phyloP scores from a whole-genome alignment of 2,888 invertebrate genomes.

The Sphaerophoria rueppellii region DNA sequence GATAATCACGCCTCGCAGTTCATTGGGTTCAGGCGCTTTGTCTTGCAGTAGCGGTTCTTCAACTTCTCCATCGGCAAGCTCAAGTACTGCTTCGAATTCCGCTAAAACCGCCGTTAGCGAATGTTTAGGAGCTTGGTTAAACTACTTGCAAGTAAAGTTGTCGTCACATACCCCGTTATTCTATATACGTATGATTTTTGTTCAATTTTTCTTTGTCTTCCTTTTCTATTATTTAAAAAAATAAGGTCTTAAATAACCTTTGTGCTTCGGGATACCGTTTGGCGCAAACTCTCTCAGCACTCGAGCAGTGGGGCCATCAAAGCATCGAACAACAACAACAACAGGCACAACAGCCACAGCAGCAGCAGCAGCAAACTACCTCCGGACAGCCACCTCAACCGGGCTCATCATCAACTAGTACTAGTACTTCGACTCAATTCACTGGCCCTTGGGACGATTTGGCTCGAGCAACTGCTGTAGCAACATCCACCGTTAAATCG shows the following conservation, averaged over 20 bases:
- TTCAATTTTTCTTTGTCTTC: not conserved
- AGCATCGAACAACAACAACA: constrained; percentile 70
- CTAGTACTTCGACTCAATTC: constrained; percentile 78
- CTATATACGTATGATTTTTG: not conserved
- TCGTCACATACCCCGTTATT: constrained; percentile 16
- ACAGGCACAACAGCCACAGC: constrained; percentile 38
- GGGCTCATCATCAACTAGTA: constrained; percentile 33
- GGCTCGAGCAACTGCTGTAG: constrained; percentile 84
- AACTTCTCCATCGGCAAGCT: constrained; percentile 76
- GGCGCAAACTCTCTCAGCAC: constrained; percentile 84
- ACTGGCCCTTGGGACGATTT: constrained; percentile 87
- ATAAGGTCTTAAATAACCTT: constrained; percentile 85
- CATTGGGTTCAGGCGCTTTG: constrained; percentile 74
- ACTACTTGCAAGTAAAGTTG: constrained; percentile 76
- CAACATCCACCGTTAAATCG: constrained; percentile 86
- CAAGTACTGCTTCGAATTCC: constrained; percentile 76
- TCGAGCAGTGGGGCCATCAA: constrained; percentile 82
- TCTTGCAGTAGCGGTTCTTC: constrained; percentile 75
- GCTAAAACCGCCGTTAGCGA: constrained; percentile 78
- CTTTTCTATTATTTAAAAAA: not conserved
- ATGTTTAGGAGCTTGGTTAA: constrained; percentile 78
- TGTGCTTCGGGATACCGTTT: constrained; percentile 86
- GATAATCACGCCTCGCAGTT: constrained; percentile 75
- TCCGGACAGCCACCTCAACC: constrained; percentile 68
- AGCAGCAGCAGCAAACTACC: constrained; percentile 52